Evolutionary conservation across 2,113 vertebrate species (phyloP), one percentile per base, ranked within the genome.

Genomic region (Paralichthys olivaceus): DNA sequence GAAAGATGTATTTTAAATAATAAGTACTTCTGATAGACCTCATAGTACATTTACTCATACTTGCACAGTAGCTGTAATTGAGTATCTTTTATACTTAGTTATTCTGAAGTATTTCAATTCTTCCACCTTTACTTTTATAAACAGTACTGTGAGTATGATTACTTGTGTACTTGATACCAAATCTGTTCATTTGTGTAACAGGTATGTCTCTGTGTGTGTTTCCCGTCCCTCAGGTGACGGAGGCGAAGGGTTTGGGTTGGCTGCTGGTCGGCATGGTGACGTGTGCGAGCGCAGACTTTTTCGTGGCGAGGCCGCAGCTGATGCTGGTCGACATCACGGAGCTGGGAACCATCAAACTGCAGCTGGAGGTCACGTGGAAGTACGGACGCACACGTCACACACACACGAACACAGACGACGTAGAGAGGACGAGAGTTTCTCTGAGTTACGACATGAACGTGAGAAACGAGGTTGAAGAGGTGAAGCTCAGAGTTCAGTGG

Each of bases 341-440:
- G 75, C 93, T 99, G 89, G 98, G 97, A 49, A 99, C 97, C 82
- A 96, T 99, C 92, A 99, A 99, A 75, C 94, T 99, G 23, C 95
- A 97, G 86, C 94, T 99, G 88, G 97, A 99, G 77, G 96, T 99
- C 40, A 91, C 94, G 73, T 99, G 98, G 98, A 98, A 94, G 98
- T 99, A 91, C 0, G 95, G 94, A 72, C 17, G 15, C 37, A 40
- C 60, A 54, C 59, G 14, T 20, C 19, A 47, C 51, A 65, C 19
- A 47, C 51, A 65, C 17, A 26, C 51, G 55, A 1, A 40, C n/a
- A 75, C 17, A 17, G 6, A 43, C n/a, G 8, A 23, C 20, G 12
- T 12, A 53, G 32, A n/a, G n/a, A 7, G 19, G 49, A 51, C 43
- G 7, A 51, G 8, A 3, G 47, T 49, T 20, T 19, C 47, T 49